These are phyloP conservation scores for Dendrocopos noguchii DNA, from an alignment of 2,113 vertebrate species.

Conservation along the genomic window DNA sequence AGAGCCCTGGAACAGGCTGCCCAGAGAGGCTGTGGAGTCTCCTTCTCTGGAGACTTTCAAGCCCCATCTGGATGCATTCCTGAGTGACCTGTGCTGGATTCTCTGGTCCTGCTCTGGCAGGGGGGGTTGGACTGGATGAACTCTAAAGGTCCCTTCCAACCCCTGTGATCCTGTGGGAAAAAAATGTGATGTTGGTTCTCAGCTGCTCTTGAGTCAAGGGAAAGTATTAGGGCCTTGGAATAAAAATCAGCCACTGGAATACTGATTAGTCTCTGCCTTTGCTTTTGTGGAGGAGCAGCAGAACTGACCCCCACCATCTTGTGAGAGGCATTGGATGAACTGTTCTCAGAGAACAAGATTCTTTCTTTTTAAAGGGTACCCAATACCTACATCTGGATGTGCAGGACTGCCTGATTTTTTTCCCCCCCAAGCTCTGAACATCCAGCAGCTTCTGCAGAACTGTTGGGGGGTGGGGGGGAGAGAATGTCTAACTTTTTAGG, in stretches of 20 bases:
- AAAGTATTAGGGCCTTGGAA: background rate
- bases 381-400: background rate
- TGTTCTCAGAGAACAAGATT: background rate
- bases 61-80: too few relatives aligned
- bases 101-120: too few relatives aligned
- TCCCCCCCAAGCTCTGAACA: background rate
- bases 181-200: background rate
- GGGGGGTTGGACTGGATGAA: too few relatives aligned
- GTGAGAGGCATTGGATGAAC: background rate
- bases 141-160: too few relatives aligned
- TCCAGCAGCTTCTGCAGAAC: background rate
- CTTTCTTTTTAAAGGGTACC: background rate
- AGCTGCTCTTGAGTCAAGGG: background rate
- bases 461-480: background rate
- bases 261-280: background rate
- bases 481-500: background rate
- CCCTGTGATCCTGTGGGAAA: background rate
- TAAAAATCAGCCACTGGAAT: background rate
- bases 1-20: too few relatives aligned
- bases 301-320: accelerated
- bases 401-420: background rate
- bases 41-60: too few relatives aligned
- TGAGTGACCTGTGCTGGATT: too few relatives aligned
- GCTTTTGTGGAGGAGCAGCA: background rate
- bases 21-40: too few relatives aligned